phyloP scores from a whole-genome alignment of 2,888 invertebrate genomes.

The Lydus trimaculatus region DNA sequence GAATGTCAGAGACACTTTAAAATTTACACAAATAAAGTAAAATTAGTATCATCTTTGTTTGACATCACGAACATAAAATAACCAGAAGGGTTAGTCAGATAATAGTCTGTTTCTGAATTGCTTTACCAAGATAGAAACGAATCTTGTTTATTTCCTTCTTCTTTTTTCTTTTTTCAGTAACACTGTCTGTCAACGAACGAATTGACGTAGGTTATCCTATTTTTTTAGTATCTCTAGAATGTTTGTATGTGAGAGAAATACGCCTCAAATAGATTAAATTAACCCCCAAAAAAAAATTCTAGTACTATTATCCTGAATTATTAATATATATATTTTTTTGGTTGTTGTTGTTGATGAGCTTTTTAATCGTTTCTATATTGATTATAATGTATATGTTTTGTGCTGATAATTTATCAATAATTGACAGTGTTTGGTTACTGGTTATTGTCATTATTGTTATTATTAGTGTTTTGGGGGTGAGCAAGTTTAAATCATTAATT shows the following conservation, averaged over 20 bases:
- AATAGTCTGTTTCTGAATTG: slow-evolving; percentile 8
- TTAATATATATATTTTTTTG: no score
- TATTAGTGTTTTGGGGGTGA: slow-evolving; percentile 14
- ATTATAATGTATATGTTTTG: not conserved
- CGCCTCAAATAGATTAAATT: not conserved
- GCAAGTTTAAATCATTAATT: slow-evolving; percentile 25
- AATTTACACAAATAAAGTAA: not conserved
- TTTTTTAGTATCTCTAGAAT: not conserved
- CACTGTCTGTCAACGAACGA: slow-evolving; percentile 26
- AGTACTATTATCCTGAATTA: not conserved
- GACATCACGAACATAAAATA: slow-evolving; percentile 11
- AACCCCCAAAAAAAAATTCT: not conserved
- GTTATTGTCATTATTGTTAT: not conserved
- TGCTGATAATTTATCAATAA: slow-evolving; percentile 23
- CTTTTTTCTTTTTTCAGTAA: not conserved
- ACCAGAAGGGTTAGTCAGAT: not conserved
- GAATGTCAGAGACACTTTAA: not conserved
- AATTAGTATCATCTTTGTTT: slow-evolving; percentile 9
- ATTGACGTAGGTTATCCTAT: slow-evolving; percentile 27
- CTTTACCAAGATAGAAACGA: slow-evolving; percentile 16
- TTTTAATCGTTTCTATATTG: not conserved
- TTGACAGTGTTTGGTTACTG: slow-evolving; percentile 24
- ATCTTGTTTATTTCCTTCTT: slow-evolving; percentile 30
- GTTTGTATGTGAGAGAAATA: not conserved
- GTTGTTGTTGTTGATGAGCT: not conserved